Base-by-base conservation (phyloP, 2,888 invertebrate species). In the Tanaodytes sp. region DNA sequence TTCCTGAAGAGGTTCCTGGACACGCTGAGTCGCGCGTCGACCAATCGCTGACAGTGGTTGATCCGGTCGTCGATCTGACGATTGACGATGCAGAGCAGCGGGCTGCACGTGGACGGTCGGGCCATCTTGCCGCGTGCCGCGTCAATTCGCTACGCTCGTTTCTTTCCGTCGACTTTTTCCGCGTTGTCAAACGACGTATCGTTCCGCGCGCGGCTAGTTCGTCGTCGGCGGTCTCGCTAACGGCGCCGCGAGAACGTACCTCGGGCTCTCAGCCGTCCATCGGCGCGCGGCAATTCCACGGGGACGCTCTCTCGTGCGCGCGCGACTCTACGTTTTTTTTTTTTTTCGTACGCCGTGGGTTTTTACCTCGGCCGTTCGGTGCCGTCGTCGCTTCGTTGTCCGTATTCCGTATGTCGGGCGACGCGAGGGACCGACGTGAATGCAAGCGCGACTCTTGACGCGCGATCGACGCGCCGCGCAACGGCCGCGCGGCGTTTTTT, bases 1-100 rank as follows among this genome's bases (percentile, higher is more conserved):
- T 92, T 92, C 77, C 92, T 90, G 85, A 91, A 95, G 37, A 96
- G 88, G 87, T 91, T 93, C 82, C 90, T 90, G 5, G 93, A 92
- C 65, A 87, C 87, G 59, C 87, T 86, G 70, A 93, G 87, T 70
- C 93, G 90, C 68, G 87, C 86, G 73, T 84, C 85, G 63, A 90
- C 89, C 73, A 91, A 86, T 70, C 87, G 87, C 62, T 89, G 88
- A 82, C 88, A 89, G 71, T 91, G 86, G 82, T 88, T 84, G 64
- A 88, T 80, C 76, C 87, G 84, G 72, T 88, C 86, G 75, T 89
- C 89, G 77, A 88, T 89, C 83, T 91, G 90, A 83, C 91, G 88
- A 74, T 88, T 87, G 59, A 88, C 81, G 77, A 91, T 76, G 84
- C 89, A 90, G 46, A 87, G 83, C 75, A 91, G 79, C 75, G 91